Evolutionary conservation across 2,888 invertebrate genomes (phyloP), one percentile per base, ranked within the genome.

Genomic region (Epinotia ramella): DNA sequence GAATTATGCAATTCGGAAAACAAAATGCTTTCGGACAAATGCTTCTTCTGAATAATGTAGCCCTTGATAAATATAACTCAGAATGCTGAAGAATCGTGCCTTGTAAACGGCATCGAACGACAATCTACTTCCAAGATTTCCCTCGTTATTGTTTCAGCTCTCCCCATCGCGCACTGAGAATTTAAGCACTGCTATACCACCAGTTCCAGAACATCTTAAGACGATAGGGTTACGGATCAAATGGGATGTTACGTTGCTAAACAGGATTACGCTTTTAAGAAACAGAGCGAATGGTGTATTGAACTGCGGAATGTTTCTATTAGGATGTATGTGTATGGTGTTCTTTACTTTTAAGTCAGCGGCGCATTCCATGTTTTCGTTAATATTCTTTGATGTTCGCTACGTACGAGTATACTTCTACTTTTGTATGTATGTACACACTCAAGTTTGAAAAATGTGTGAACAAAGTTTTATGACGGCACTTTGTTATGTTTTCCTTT

Each of bases 81-180:
- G 2, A 33, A 20, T n/a, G 44, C 9, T 18, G 12, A 12, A 3
- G 20, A 70, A 33, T 84, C 86, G 83, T 76, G 76, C 16, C 2
- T 20, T 82, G 49, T 84, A 84, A 87, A 84, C 13, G 65, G 46
- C 57, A 73, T 77, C 78, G 78, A 77, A 77, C 82, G 77, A 81
- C 83, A 83, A 83, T 84, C 82, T 81, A 77, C 78, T 78, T 66
- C 77, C 79, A 83, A 85, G 83, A 85, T 81, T 86, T 83, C 81
- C 73, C 85, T 82, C 83, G 82, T 86, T 87, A 86, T 88, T 89
- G 87, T 88, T 88, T 85, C 84, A 84, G 80, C 80, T 79, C 75
- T 78, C 76, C 79, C 82, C 79, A 84, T 84, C 83, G 85, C 83
- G 73, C 79, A 78, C 77, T 78, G 79, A 77, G 81, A 80, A 84